Evolutionary conservation across 2,888 invertebrate species (phyloP).

Genomic region (Eledona agricola): DNA sequence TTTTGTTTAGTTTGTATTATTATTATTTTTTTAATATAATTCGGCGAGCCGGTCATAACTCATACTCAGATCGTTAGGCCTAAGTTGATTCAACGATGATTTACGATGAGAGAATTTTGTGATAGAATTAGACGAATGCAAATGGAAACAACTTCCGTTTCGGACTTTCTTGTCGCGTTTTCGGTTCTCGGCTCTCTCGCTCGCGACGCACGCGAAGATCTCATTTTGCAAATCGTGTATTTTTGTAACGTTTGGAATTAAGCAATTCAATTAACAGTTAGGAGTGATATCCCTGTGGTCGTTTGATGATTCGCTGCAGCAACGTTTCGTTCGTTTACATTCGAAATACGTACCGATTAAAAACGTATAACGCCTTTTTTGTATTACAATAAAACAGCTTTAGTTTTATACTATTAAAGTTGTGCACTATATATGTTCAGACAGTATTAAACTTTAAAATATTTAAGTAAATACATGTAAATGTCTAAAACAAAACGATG

Average conservation of each 20-base stretch:
- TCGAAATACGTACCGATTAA: slow-evolving; percentile 48
- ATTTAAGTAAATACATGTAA: slow-evolving; percentile 45
- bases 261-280: slow-evolving; percentile 16
- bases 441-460: slow-evolving; percentile 56
- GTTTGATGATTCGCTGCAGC: slow-evolving; percentile 23
- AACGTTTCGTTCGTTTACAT: slow-evolving; percentile 28
- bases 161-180: slow-evolving; percentile 11
- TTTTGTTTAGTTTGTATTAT: slow-evolving; percentile 42
- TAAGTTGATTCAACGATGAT: slow-evolving; percentile 37
- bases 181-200: slow-evolving; percentile 5
- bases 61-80: slow-evolving; percentile 31
- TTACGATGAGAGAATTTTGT: slow-evolving; percentile 41
- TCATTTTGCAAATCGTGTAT: slow-evolving; percentile 30
- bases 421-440: slow-evolving; percentile 57
- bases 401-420: slow-evolving; percentile 54
- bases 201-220: slow-evolving; percentile 28
- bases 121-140: slow-evolving; percentile 39
- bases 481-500: too few relatives aligned
- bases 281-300: slow-evolving; percentile 21
- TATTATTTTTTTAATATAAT: slow-evolving; percentile 38
- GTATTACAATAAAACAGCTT: slow-evolving; percentile 49
- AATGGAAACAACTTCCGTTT: slow-evolving; percentile 31
- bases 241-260: slow-evolving; percentile 24
- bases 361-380: slow-evolving; percentile 52
- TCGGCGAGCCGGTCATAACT: slow-evolving; percentile 33